Conservation (phyloP, 2,113 vertebrate species). For the Cisticola juncidis region DNA sequence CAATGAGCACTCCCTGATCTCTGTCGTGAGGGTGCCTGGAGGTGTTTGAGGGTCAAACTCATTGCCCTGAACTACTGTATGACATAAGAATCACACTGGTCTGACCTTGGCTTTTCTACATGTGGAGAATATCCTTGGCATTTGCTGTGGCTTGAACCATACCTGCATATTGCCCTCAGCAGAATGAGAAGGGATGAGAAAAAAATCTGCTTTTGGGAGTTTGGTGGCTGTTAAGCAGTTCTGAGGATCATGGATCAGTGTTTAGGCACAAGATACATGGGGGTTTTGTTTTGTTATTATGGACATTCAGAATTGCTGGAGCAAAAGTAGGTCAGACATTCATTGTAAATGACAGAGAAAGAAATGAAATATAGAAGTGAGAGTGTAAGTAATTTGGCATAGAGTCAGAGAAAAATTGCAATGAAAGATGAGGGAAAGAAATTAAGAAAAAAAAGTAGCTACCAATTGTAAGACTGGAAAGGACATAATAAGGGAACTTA, state of each 20-base stretch:
- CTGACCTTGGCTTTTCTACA: not conserved
- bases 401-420: not conserved
- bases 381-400: not conserved
- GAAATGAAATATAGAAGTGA: not conserved
- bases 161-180: not conserved
- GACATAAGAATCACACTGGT: not conserved
- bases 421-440: not conserved
- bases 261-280: not conserved
- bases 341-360: not conserved
- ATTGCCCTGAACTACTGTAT: not conserved
- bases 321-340: not conserved
- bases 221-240: not conserved
- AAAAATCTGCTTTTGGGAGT: not conserved
- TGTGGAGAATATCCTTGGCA: not conserved
- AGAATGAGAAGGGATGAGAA: not conserved
- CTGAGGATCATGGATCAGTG: not conserved
- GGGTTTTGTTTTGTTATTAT: accelerated
- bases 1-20: not conserved
- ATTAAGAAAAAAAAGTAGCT: not conserved
- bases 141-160: not conserved
- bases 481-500: not conserved
- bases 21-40: accelerated
- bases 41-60: not conserved
- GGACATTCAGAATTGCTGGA: not conserved
- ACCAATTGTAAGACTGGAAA: not conserved